phyloP scores from a whole-genome alignment of 1,140 invertebrate species.

The Brachionus sp. region DNA sequence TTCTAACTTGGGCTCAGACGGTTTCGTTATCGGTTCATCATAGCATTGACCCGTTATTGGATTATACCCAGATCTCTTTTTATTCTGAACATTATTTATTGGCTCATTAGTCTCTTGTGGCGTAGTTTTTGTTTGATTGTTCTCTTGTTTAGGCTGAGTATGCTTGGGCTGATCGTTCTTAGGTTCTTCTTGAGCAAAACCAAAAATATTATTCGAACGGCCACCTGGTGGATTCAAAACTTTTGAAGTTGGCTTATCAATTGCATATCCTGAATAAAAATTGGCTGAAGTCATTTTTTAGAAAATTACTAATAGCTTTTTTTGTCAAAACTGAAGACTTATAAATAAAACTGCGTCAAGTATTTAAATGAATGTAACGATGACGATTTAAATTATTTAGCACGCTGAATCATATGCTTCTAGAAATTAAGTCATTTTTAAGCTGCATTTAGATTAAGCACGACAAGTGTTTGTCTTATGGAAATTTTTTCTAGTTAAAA shows the following conservation, averaged over 20 bases:
- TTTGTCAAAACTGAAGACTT: background rate
- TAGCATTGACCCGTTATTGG: slow-evolving; percentile 25
- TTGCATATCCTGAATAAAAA: slow-evolving; percentile 7
- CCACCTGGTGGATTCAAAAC: slow-evolving; percentile 42
- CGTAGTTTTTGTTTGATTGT: background rate
- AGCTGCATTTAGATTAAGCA: background rate
- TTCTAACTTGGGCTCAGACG: background rate
- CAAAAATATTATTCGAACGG: slow-evolving; percentile 41
- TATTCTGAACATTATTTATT: background rate
- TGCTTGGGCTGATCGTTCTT: background rate
- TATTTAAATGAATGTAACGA: background rate
- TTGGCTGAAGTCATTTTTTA: slow-evolving; percentile 36
- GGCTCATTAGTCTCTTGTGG: background rate
- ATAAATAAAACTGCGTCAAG: background rate
- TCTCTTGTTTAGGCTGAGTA: background rate
- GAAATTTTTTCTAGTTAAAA: too few species aligned
- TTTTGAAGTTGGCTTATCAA: slow-evolving; percentile 35
- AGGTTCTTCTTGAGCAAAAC: background rate
- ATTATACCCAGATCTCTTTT: slow-evolving; percentile 35
- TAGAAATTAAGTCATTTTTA: background rate
- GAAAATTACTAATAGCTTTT: background rate
- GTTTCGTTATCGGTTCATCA: background rate
- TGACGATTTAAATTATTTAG: background rate
- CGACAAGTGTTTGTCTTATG: too few species aligned
- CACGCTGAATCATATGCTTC: background rate